phyloP scores from a whole-genome alignment of 2,888 invertebrate species.

The Entomobrya proxima region DNA sequence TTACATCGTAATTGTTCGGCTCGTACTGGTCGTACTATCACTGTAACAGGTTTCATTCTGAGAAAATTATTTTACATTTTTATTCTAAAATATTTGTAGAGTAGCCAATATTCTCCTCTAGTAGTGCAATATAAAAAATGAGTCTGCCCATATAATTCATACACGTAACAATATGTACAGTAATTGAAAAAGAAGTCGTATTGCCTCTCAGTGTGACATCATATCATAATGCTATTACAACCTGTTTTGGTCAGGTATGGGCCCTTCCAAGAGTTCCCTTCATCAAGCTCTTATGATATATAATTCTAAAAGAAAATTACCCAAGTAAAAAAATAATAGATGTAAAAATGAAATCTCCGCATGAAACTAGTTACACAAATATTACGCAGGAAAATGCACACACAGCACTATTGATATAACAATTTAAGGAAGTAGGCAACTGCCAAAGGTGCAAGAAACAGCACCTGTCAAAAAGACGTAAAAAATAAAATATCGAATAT shows the following conservation, averaged over 20 bases:
- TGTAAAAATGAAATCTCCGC: not conserved
- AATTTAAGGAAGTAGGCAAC: constrained; percentile 38
- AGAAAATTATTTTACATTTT: constrained; percentile 1
- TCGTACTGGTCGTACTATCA: not conserved
- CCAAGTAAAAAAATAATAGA: constrained; percentile 7
- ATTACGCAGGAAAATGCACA: not conserved
- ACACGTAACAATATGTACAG: not conserved
- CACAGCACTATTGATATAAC: no score
- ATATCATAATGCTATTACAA: no score
- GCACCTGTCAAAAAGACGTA: constrained; percentile 46
- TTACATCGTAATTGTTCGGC: not conserved
- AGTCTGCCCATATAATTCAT: not conserved
- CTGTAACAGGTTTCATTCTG: not conserved
- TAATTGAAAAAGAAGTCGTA: not conserved
- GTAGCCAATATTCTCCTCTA: not conserved
- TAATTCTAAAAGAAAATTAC: not conserved
- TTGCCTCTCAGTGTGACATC: no score
- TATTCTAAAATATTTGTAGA: not conserved
- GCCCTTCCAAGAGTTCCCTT: no score
- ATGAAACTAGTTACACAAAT: not conserved
- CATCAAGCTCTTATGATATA: constrained; percentile 23
- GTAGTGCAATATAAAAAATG: not conserved
- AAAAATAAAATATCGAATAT: not conserved
- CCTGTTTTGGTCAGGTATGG: no score
- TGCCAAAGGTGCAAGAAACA: constrained; percentile 39